Conservation (phyloP, 2,113 vertebrate species). For the Hipposideros armiger region DNA sequence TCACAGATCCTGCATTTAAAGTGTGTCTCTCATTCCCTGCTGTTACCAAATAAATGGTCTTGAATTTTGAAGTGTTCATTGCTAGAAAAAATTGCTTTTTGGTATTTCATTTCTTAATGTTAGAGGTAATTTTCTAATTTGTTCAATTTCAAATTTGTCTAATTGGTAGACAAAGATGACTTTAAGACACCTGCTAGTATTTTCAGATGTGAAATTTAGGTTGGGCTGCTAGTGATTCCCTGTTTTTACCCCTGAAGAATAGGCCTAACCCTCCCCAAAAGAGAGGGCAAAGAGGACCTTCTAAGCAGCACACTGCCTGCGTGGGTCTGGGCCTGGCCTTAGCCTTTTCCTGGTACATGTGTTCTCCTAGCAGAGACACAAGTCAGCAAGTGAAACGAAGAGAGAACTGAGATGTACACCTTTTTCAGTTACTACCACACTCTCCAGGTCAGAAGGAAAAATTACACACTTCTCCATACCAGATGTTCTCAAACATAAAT, state of each 20-base stretch:
- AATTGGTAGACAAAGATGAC: background rate
- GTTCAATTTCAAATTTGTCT: background rate
- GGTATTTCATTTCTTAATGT: background rate
- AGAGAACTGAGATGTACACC: background rate
- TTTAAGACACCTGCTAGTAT: background rate
- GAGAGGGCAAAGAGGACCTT: background rate
- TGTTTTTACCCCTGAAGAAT: background rate
- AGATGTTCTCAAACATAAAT: background rate
- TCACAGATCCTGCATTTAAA: background rate
- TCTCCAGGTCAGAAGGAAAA: background rate
- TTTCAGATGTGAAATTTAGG: background rate
- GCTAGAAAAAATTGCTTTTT: background rate
- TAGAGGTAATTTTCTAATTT: constrained; percentile 31
- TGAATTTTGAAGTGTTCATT: background rate
- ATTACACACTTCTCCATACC: fast-evolving
- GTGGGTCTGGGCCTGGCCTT: background rate
- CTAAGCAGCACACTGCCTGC: background rate
- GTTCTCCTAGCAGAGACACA: background rate
- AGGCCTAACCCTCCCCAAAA: background rate
- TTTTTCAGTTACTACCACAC: background rate
- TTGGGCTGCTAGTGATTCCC: background rate
- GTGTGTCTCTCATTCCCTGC: background rate
- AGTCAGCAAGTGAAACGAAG: background rate
- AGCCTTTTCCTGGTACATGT: background rate
- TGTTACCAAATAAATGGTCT: background rate